Evolutionary conservation across 37 sponge, comb jelly and placozoan species (phyloP).

Genomic region (Geodia barretti): DNA sequence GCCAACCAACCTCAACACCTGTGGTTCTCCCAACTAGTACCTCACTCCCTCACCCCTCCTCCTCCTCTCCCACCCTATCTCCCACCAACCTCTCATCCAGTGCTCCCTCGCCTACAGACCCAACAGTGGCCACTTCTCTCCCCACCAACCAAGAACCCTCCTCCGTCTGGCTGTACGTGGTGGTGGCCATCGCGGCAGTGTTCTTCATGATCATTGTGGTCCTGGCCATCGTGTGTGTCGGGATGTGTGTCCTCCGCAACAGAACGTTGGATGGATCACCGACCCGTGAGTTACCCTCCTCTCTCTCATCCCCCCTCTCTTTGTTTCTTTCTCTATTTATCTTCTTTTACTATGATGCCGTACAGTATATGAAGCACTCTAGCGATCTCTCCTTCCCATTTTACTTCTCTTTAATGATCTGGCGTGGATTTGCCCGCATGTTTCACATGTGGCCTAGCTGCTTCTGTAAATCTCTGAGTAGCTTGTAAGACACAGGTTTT

Average conservation of each 20-base stretch:
- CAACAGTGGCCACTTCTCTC: background rate
- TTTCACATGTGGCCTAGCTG: background rate
- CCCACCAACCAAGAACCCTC: background rate
- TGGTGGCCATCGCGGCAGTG: conserved; percentile 44
- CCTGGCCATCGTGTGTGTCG: conserved; percentile 39
- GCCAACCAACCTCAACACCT: background rate
- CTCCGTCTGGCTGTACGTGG: conserved; percentile 47
- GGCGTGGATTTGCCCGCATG: background rate
- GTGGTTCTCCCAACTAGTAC: no score
- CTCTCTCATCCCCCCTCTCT: background rate
- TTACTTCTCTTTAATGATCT: background rate
- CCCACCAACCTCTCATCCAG: background rate
- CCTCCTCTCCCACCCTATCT: background rate
- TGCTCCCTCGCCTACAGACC: background rate
- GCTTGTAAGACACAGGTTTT: no score
- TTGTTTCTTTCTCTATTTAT: conserved; percentile 18
- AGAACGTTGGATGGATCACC: background rate
- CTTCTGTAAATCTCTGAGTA: no score
- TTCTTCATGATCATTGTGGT: conserved; percentile 50
- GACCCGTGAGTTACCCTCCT: background rate
- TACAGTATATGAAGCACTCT: conserved; percentile 11
- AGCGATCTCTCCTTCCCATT: background rate
- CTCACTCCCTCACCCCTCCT: background rate
- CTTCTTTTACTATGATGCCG: no score
- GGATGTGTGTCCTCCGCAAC: conserved; percentile 26